Base-by-base conservation (phyloP, 2,888 invertebrate genomes). In the Tachina fera region DNA sequence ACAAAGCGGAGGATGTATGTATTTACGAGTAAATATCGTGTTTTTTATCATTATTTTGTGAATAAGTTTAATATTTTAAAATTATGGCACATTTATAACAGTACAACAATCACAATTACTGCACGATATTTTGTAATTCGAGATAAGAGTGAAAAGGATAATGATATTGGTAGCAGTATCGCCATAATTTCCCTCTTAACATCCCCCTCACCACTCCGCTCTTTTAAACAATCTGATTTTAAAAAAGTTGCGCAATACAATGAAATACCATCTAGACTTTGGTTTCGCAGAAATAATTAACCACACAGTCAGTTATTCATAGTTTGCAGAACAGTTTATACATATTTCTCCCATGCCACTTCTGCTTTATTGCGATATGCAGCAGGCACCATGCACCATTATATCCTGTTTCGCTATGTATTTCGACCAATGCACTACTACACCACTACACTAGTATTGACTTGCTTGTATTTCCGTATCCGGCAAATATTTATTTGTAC, bases 261-360 rank as follows among this genome's bases (percentile, higher is more conserved):
- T 63, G 47, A 43, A 70, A 39, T 31, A 74, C 16, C 72, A 60
- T 31, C 60, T 16, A 51, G 45, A 47, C 22, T 58, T 75, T 58
- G 47, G 43, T 9, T 72, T 45, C 74, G 74, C 78, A 68, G 63
- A 82, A 85, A 82, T 85, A 85, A 85, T 85, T 85, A 85, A 85
- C 85, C 85, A 71, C 70, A 74, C 70, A 74, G 70, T 47, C 68
- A 77, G 81, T 78, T 47, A 70, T 51, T 70, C 31, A 63, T 58
- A 47, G 63, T 47, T 72, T 47, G n/a, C 49, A 43, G 75, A 58
- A 65, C 41, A 60, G 49, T 61, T 43, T 74, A 41, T 51, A 41
- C 13, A 41, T 58, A 41, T 31, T 22, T 22, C 14, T 51, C 43
- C 2, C n/a, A 60, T 56, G 63, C 45, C 53, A 6, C n/a, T 61